Evolutionary conservation across 2,888 invertebrate species (phyloP), one percentile per base, ranked within the genome.

Genomic region (Pollenia angustigena): DNA sequence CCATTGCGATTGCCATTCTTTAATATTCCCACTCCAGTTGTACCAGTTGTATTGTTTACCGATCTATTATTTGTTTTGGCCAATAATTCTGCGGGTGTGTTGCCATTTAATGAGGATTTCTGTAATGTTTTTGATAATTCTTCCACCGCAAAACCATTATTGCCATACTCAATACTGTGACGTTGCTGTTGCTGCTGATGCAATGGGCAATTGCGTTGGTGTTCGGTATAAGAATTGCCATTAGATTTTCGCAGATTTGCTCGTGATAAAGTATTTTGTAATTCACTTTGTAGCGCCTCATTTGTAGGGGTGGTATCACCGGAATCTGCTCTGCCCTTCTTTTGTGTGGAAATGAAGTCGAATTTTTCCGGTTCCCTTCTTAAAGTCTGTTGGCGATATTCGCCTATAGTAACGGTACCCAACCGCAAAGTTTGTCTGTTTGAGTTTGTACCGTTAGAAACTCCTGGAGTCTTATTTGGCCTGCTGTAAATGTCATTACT

Each of bases 201-300:
- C 48, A 78, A 96, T n/a, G 88, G 88, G 64, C 90, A 90, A 78
- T 89, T 87, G 40, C 88, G 87, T 44, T 89, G 88, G 79, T 90
- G 90, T 56, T 89, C 89, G 58, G 87, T 48, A 16, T 52, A 48
- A 14, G 81, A 58, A 60, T 18, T 88, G 54, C 81, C 81, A 60
- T 85, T 88, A 93, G 95, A 95, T 94, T 95, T 96, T 90, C 95
- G 95, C 90, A 97, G 94, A 94, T 97, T 96, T 78, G 97, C 96
- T 91, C 97, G 95, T 90, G 96, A 96, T 85, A 97, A 93, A 8
- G 97, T 97, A 84, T 96, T 95, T 79, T 95, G 95, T 88, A 97
- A 93, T 93, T 97, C 97, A 82, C 95, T 95, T 90, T 96, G 96
- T 81, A 97, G 93, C 90, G 95, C 94, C 90, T 95, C 95, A 50